Evolutionary conservation across 30 jellyfish, hydroid and myxozoan species (phyloP), one percentile per base, ranked within the genome.

Genomic region (Cassiopea xamachana): DNA sequence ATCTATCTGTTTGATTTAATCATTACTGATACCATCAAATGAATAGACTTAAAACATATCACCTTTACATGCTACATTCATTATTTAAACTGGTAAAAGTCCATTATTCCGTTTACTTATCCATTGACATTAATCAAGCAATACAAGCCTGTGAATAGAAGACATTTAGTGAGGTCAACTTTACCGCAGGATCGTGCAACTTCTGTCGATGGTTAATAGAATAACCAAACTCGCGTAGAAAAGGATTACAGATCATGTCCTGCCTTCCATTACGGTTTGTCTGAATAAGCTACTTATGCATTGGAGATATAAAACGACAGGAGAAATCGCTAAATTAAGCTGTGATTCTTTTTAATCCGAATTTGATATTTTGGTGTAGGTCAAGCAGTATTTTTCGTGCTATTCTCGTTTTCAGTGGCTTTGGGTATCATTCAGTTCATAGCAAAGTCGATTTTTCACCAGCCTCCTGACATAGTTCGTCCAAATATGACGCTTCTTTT

Each of bases 321-420:
- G 88, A 88, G 95, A 88, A 64, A 68, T 88, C 88, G 82, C 95
- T 77, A 71, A 61, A 39, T 79, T 78, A 80, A 88, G 88, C 90
- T 88, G 95, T 88, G 95, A 88, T 88, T 79, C 87, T 88, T 88
- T 70, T 80, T 60, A 88, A 88, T 79, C 95, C 90, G 71, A 10
- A 44, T 88, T 60, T 76, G 88, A 76, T 76, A 74, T 61, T 46
- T 67, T 49, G 17, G 60, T 49, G 88, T 62, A 72, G 88, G 87
- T 86, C 85, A 86, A 51, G 48, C 72, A 73, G 81, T 72, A 13
- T 27, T 70, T 18, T 59, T 7, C 48, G 12, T 39, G 84, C 69
- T 59, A 44, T 43, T 75, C 84, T 75, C 84, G 46, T 16, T 75
- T 75, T 39, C 67, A 64, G 43, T 64, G 74, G 74, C 74, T 64